Evolutionary conservation across 2,797 vertebrate species (phyloP).

Genomic region (Microcaecilia unicolor): DNA sequence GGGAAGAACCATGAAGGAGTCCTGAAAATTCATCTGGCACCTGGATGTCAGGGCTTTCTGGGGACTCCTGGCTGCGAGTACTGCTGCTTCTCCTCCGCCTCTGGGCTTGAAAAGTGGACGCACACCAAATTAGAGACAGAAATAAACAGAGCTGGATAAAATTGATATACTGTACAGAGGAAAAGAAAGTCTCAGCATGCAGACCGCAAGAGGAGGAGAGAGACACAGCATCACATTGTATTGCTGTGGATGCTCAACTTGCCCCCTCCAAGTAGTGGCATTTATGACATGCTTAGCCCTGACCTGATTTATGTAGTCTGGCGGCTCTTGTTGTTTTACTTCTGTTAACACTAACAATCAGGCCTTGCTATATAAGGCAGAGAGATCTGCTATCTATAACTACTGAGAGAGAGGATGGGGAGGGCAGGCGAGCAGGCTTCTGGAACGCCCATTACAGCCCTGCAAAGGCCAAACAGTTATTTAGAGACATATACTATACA

Average conservation of each 20-base stretch:
- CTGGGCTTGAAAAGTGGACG: no score
- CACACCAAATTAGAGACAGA: slow-evolving; percentile 30
- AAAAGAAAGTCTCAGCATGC: slow-evolving; percentile 33
- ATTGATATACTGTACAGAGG: slow-evolving; percentile 36
- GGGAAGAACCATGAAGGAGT: slow-evolving; percentile 91
- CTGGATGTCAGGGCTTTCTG: slow-evolving; percentile 54
- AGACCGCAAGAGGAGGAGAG: slow-evolving; percentile 42
- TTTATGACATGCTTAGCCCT: slow-evolving; percentile 72
- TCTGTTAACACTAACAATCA: slow-evolving; percentile 53
- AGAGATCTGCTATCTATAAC: slow-evolving; percentile 48
- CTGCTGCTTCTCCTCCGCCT: slow-evolving; percentile 42
- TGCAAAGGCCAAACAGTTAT: slow-evolving; percentile 57
- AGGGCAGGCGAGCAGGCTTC: slow-evolving; percentile 32
- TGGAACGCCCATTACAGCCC: slow-evolving; percentile 52
- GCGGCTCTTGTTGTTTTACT: slow-evolving; percentile 47
- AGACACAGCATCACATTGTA: slow-evolving; percentile 73
- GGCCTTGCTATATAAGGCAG: slow-evolving; percentile 58
- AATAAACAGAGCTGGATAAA: slow-evolving; percentile 22
- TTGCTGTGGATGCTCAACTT: slow-evolving; percentile 61
- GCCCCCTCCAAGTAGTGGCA: slow-evolving; percentile 56
- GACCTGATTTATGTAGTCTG: slow-evolving; percentile 57
- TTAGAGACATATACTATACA: slow-evolving; percentile 39
- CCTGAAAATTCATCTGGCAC: slow-evolving; percentile 93
- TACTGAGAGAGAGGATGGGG: slow-evolving; percentile 20
- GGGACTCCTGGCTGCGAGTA: slow-evolving; percentile 57